These are phyloP conservation scores for Ochropleura leucogaster DNA, from an alignment of 2,888 invertebrate genomes.

Conservation along the genomic window DNA sequence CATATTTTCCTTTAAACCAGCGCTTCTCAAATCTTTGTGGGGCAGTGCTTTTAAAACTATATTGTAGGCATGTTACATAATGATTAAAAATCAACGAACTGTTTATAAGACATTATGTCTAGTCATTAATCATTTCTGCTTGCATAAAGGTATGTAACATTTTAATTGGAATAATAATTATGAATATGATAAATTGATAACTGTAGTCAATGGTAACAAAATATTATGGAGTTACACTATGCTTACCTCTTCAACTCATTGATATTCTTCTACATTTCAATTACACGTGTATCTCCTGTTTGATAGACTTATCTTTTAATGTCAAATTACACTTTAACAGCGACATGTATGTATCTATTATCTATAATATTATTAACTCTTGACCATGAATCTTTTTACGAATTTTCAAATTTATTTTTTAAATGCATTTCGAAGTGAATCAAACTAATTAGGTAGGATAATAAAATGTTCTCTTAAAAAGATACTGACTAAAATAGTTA, in stretches of 20 bases:
- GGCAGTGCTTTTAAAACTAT: constrained; percentile 74
- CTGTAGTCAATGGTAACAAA: constrained; percentile 58
- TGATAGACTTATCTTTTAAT: constrained; percentile 33
- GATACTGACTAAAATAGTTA: constrained; percentile 81
- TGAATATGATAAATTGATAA: constrained; percentile 47
- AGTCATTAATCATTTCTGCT: constrained; percentile 83
- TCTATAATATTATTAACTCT: constrained; percentile 30
- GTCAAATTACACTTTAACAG: constrained; percentile 37
- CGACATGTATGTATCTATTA: constrained; percentile 25
- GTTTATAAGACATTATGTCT: constrained; percentile 84
- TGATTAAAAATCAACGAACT: constrained; percentile 84
- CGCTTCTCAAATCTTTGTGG: constrained; percentile 66
- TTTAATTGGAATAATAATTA: constrained; percentile 60
- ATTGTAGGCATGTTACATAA: constrained; percentile 76
- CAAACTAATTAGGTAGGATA: constrained; percentile 79
- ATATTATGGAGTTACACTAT: constrained; percentile 53
- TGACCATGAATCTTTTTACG: constrained; percentile 57
- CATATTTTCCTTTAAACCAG: constrained; percentile 52
- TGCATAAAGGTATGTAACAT: constrained; percentile 69
- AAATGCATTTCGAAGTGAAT: constrained; percentile 63
- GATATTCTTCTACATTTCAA: constrained; percentile 51
- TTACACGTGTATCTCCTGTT: constrained; percentile 42
- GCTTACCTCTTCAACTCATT: constrained; percentile 56
- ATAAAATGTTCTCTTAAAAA: constrained; percentile 81
- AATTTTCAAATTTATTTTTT: constrained; percentile 49